Evolutionary conservation across 1,140 invertebrate genomes (phyloP), one percentile per base, ranked within the genome.

Genomic region (Drosophila lini): DNA sequence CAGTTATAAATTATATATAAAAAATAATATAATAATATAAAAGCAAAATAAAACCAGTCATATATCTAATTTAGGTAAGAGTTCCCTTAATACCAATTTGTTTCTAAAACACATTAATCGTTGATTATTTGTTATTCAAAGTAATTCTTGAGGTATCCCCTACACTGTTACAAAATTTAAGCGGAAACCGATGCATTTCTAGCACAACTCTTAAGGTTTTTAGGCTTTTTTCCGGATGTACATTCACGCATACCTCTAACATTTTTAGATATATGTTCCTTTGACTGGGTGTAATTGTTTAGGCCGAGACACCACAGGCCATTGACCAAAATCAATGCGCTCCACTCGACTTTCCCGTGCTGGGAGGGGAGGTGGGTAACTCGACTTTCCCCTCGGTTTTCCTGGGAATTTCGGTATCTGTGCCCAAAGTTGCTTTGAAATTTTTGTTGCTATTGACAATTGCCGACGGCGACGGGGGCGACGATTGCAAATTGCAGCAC

Each of bases 381-480:
- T 31, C 25, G 22, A 42, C 25, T 13, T 45, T 44, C 56, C 6
- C 25, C 41, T 15, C 13, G 15, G 8, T 31, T 41, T 64, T 44
- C 52, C 45, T 28, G 41, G 44, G 41, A 59, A 74, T 65, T 65
- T 65, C 64, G 31, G 50, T 80, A 67, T 65, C 64, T 38, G 56
- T 77, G 60, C 63, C 71, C 53, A 31, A 65, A 69, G 71, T 78
- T 53, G 73, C 71, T 83, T 56, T 82, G 78, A 78, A 69, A 67
- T 78, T 83, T 83, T 77, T 83, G 83, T 88, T 88, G 84, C 83
- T 77, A 86, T 86, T 86, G 82, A 86, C 82, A 86, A 88, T 85
- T 73, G 81, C 60, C 60, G 63, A 40, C 19, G 62, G 68, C 7
- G n/a, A 5, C 15, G 16, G 34, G 40, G 15, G 9, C 22, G 34